Conservation (phyloP, 2,888 invertebrate genomes). For the Spicauda simplicius region DNA sequence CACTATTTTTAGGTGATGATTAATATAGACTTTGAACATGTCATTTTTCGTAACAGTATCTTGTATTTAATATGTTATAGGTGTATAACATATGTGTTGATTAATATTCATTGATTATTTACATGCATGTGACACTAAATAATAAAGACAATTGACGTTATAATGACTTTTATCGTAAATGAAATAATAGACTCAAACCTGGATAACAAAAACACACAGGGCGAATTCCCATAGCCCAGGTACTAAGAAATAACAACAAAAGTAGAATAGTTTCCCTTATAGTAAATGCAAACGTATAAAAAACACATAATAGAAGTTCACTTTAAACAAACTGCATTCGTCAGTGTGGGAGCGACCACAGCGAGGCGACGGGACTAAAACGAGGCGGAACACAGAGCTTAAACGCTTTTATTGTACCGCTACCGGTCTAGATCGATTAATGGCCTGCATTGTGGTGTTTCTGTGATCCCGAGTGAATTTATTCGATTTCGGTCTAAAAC, state of each 20-base stretch:
- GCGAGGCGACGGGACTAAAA: conserved; percentile 50
- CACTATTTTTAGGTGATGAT: neutral
- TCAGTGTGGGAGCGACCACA: conserved; percentile 27
- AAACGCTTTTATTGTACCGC: conserved; percentile 45
- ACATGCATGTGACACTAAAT: no score
- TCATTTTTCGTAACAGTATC: no score
- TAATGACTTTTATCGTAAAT: no score
- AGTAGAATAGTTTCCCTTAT: neutral
- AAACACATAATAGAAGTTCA: conserved; percentile 13
- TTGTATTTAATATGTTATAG: no score
- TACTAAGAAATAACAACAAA: neutral
- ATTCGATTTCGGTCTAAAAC: conserved; percentile 4
- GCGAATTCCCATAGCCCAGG: no score
- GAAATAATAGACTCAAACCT: no score
- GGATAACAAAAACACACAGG: no score
- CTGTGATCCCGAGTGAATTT: conserved; percentile 7
- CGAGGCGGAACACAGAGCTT: conserved; percentile 43
- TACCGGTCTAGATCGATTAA: conserved; percentile 33
- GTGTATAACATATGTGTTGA: no score
- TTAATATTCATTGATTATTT: no score
- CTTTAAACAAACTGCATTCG: conserved; percentile 29
- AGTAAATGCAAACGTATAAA: conserved; percentile 2
- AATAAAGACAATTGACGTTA: no score
- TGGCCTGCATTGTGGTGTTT: conserved; percentile 24
- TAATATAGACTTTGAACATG: neutral